A percentile compares a stretch with the other conserved stretches of the same genome.
These are phyloP conservation scores for Ochotona curzoniae DNA, from an alignment of 2,113 vertebrate species.

Conservation along the genomic window DNA sequence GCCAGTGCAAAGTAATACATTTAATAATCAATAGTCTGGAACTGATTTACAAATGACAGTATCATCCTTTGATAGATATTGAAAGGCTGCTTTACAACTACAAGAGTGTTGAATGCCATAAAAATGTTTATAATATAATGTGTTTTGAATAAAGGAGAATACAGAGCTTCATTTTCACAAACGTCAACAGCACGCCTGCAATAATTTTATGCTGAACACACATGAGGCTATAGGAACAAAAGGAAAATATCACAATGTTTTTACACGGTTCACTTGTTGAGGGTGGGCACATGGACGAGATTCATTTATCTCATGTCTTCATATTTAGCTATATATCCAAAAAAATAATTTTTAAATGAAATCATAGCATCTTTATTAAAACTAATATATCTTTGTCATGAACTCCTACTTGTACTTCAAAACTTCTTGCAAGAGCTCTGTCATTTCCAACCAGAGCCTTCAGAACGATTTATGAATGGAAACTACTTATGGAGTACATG, in stretches of 20 bases:
- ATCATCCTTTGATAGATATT: not conserved
- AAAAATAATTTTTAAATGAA: conserved; percentile 19
- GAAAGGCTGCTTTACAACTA: conserved; percentile 25
- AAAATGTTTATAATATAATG: not conserved
- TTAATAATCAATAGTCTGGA: not conserved
- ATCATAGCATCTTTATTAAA: not conserved
- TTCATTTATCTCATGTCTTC: conserved; percentile 7
- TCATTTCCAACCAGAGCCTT: not conserved
- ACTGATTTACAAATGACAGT: not conserved
- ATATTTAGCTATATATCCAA: not conserved
- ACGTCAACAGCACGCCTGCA: not conserved
- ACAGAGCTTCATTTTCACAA: not conserved
- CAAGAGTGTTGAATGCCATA: not conserved
- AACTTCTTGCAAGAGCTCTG: not conserved
- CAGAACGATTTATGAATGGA: not conserved
- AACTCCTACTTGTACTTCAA: not conserved
- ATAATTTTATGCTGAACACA: not conserved
- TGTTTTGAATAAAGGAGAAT: not conserved
- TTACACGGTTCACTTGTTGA: not conserved
- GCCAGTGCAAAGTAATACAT: not conserved
- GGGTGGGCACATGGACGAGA: not conserved
- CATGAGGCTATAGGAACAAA: not conserved
- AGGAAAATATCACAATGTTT: not conserved
- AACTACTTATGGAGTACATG: not conserved
- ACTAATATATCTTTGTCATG: not conserved